These are phyloP conservation scores for Amphibalanus amphitrite DNA, from an alignment of 1,140 invertebrate species.

Conservation along the genomic window DNA sequence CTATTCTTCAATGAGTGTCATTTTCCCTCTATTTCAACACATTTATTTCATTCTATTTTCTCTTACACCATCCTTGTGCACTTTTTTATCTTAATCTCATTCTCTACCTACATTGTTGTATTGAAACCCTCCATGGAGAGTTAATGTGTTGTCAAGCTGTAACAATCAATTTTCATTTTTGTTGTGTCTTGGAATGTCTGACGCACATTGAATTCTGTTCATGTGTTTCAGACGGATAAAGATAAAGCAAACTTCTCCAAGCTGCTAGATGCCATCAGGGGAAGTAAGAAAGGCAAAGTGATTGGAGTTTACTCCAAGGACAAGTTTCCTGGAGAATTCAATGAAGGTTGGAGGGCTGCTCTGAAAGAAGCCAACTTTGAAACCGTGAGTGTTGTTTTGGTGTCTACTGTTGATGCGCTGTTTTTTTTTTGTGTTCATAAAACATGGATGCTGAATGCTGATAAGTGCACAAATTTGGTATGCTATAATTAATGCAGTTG, in stretches of 20 bases:
- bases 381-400: constrained; percentile 32
- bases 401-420: neutral
- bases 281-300: constrained; percentile 73
- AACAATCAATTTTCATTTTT: no score
- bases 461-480: no score
- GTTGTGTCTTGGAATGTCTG: no score
- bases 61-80: constrained; percentile 3
- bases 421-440: neutral
- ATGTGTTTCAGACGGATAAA: constrained; percentile 72
- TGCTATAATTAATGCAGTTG: neutral
- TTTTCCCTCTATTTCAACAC: no score
- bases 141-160: no score
- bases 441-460: neutral
- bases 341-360: constrained; percentile 68
- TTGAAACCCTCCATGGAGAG: no score
- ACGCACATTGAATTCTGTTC: neutral
- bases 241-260: constrained; percentile 87
- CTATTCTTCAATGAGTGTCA: neutral
- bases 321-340: constrained; percentile 80
- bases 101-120: no score
- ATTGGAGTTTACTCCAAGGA: constrained; percentile 91
- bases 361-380: constrained; percentile 62
- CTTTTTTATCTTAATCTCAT: constrained; percentile 3
- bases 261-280: constrained; percentile 65
- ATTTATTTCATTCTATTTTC: no score